A percentile compares a stretch with the other conserved stretches of the same genome.
These are phyloP conservation scores for Polyommatus icarus DNA, from an alignment of 2,888 invertebrate species.

Conservation along the genomic window DNA sequence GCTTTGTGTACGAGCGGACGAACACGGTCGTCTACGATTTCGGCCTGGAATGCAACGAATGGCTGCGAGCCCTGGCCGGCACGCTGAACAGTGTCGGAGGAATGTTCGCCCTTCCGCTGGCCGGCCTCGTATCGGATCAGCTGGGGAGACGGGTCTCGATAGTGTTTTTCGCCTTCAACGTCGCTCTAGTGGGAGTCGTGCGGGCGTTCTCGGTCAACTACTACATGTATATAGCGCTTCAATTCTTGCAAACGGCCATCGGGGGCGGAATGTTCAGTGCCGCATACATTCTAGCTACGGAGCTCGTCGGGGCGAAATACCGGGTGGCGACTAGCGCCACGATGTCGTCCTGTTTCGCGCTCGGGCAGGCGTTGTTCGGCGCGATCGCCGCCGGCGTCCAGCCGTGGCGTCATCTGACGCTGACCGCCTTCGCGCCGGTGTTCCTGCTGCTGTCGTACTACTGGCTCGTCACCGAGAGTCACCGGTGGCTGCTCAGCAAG, in stretches of 20 bases:
- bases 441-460: conserved; percentile 83
- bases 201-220: conserved; percentile 71
- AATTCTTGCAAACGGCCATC: conserved; percentile 67
- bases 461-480: conserved; percentile 86
- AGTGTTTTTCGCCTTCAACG: conserved; percentile 66
- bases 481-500: conserved; percentile 87
- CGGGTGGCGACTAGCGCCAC: conserved; percentile 86
- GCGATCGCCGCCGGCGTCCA: conserved; percentile 83
- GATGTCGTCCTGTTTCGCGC: conserved; percentile 85
- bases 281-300: conserved; percentile 82
- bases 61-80: conserved; percentile 87
- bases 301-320: conserved; percentile 87
- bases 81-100: conserved; percentile 87
- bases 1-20: conserved; percentile 60
- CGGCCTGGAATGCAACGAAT: conserved; percentile 77
- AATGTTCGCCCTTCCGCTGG: conserved; percentile 83
- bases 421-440: conserved; percentile 84
- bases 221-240: conserved; percentile 64
- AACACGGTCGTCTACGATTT: conserved; percentile 70
- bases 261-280: conserved; percentile 71
- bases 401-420: conserved; percentile 85
- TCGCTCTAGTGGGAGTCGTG: conserved; percentile 61
- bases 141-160: conserved; percentile 65
- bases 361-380: conserved; percentile 86
- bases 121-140: conserved; percentile 86